Base-by-base conservation (phyloP, 1,140 invertebrate species). In the Papilio polyxenes region DNA sequence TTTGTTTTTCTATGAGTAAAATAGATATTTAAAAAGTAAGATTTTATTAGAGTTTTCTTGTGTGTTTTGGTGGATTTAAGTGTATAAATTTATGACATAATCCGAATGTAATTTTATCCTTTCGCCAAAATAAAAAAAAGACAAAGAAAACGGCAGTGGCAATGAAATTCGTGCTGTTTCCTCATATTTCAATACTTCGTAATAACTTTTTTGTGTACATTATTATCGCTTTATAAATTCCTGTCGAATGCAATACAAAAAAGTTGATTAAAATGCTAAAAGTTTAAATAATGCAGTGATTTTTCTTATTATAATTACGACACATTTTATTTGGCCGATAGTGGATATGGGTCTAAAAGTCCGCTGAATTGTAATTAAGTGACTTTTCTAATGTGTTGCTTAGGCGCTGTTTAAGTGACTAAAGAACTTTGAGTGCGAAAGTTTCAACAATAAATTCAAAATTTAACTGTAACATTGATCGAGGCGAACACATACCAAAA, bases 151-250 rank as follows among this genome's bases (percentile, higher is more conserved):
- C 65, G 65, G 31, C 65, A 40, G 65, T 72, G 65, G 65, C 65
- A 72, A 72, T 72, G 65, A 40, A 72, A 72, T 72, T 72, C 65
- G 65, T 69, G 65, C 65, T 11, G 65, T 72, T 72, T 72, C 65
- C 65, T 72, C 65, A 72, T 72, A 72, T 72, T 72, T 72, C 65
- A 72, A 37, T 72, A 72, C 65, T 72, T 40, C 31, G 65, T 72
- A 65, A 65, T 65, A 37, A 15, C 11, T 72, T 72, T 31, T 72
- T 72, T 72, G 23, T 69, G 65, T 40, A 72, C 17, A 37, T 15
- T 72, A 40, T 72, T 72, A 72, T 72, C 40, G 31, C 23, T 40
- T 72, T 31, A 72, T 72, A 72, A 40, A 72, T 72, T 72, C 65
- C 13, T 37, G 65, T 72, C 65, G 31, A 72, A 37, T 40, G 31